Conservation (phyloP, 2,113 vertebrate genomes). For the Columba livia region DNA sequence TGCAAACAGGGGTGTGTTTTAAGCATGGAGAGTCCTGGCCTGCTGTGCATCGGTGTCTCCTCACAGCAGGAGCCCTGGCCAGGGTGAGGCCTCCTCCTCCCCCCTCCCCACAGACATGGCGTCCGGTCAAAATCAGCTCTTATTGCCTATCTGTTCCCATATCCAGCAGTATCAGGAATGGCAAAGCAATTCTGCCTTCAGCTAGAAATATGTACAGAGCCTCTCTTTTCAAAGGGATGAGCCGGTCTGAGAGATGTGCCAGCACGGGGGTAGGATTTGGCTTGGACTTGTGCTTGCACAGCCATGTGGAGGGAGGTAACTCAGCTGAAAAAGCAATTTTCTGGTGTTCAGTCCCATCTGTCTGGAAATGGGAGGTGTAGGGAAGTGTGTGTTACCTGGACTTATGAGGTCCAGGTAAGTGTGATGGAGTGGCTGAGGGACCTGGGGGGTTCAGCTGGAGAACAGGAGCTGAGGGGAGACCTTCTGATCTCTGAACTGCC, state of each 20-base stretch:
- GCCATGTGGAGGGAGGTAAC: background rate
- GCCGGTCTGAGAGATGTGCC: background rate
- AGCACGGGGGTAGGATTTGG: background rate
- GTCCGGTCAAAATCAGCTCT: background rate
- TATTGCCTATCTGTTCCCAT: accelerated
- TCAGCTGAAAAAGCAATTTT: background rate
- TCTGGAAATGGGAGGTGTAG: background rate
- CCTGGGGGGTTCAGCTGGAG: no score
- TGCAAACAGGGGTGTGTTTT: background rate
- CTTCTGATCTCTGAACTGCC: no score
- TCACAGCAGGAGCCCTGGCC: background rate
- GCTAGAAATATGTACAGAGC: background rate
- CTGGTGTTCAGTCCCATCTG: background rate
- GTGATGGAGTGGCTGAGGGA: no score
- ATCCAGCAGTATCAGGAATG: background rate
- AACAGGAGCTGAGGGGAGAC: no score
- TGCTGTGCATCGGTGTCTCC: background rate
- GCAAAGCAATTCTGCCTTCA: background rate
- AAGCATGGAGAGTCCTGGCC: background rate
- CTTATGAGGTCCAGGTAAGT: background rate
- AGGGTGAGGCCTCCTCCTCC: background rate
- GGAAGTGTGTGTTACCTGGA: background rate
- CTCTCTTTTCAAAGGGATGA: background rate
- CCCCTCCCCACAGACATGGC: accelerated
- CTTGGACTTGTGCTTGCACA: background rate